Evolutionary conservation across 37 sponge, comb jelly and placozoan genomes (phyloP).

Genomic region (Oscarella lobularis): DNA sequence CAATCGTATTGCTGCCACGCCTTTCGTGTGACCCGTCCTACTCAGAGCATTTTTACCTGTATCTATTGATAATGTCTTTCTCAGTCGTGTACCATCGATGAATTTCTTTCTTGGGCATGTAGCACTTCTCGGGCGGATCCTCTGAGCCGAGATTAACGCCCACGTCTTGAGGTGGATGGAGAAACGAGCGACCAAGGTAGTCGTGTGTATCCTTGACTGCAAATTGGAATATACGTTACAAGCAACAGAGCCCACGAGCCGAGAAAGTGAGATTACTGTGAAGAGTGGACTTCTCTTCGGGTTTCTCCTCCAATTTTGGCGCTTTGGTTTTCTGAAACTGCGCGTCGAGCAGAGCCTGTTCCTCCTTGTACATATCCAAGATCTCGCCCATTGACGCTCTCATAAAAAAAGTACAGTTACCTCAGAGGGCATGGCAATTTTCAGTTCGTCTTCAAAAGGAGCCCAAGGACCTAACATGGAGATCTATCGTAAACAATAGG

Average conservation of each 20-base stretch:
- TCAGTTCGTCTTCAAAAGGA: conserved; percentile 70
- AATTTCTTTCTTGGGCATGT: conserved; percentile 79
- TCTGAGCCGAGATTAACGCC: conserved; percentile 66
- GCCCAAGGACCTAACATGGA: conserved; percentile 82
- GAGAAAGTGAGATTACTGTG: conserved; percentile 45
- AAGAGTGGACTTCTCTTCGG: conserved; percentile 66
- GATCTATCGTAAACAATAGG: too few relatives aligned
- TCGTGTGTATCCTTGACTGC: conserved; percentile 85
- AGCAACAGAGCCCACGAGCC: not conserved
- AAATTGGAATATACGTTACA: not conserved
- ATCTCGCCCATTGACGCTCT: not conserved
- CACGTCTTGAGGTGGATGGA: conserved; percentile 81
- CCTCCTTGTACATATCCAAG: conserved; percentile 20
- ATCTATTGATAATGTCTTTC: too few relatives aligned
- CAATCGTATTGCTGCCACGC: conserved; percentile 60
- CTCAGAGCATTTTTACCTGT: not conserved
- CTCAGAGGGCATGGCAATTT: conserved; percentile 65
- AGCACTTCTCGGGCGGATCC: conserved; percentile 90
- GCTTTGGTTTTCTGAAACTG: conserved; percentile 60
- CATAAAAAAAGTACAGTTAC: conserved; percentile 4
- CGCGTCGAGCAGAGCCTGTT: conserved; percentile 69
- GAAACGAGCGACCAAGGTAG: conserved; percentile 91
- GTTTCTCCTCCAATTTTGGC: conserved; percentile 38
- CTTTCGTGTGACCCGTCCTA: conserved; percentile 86
- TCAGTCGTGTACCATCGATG: conserved; percentile 90